Conservation (phyloP, 2,113 vertebrate species). For the Notothenia rossii region DNA sequence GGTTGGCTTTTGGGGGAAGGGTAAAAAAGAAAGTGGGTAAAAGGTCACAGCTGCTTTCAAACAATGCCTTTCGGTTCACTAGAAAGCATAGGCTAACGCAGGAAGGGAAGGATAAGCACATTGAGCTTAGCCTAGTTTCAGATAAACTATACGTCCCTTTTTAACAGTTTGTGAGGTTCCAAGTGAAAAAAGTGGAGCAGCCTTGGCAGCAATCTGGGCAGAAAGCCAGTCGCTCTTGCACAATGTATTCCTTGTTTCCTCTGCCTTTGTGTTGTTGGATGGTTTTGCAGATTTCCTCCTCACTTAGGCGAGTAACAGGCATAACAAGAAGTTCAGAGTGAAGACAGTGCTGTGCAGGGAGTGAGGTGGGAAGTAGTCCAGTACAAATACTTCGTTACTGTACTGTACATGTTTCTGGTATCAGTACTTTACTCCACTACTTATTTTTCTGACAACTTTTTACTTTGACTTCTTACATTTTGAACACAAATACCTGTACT, state of each 20-base stretch:
- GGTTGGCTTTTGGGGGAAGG: not conserved
- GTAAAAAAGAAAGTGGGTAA: conserved; percentile 65
- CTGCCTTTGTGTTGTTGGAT: not conserved
- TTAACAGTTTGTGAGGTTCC: not conserved
- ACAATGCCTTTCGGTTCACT: conserved; percentile 19
- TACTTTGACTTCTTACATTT: too few relatives aligned
- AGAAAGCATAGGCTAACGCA: not conserved
- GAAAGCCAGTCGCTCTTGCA: not conserved
- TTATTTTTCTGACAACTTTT: too few relatives aligned
- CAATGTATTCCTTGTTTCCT: conserved; percentile 20
- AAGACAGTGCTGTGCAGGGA: not conserved
- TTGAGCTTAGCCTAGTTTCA: not conserved
- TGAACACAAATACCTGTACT: too few relatives aligned
- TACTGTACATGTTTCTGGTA: too few relatives aligned
- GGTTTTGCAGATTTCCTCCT: not conserved
- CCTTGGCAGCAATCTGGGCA: not conserved
- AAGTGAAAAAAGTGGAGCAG: not conserved
- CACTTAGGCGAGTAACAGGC: not conserved
- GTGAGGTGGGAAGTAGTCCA: not conserved
- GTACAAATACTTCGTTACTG: too few relatives aligned
- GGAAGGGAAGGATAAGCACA: conserved; percentile 17
- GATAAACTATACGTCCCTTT: not conserved
- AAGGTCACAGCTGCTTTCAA: conserved; percentile 59
- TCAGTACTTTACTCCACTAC: too few relatives aligned
- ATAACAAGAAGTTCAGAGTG: not conserved